phyloP scores from a whole-genome alignment of 2,888 invertebrate species.

The Arrhopalites spinosus region DNA sequence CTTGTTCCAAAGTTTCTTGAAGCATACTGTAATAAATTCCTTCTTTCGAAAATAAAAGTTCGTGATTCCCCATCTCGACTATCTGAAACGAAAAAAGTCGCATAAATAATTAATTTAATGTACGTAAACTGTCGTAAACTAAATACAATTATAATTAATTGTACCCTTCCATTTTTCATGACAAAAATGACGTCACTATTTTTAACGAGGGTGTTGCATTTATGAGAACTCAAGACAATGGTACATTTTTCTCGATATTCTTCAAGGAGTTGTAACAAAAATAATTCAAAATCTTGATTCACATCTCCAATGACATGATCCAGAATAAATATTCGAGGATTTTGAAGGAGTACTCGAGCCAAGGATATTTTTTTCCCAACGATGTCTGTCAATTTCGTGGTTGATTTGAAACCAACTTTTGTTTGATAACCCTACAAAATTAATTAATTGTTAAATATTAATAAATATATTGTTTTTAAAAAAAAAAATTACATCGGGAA shows the following conservation, averaged over 20 bases:
- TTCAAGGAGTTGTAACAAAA: not conserved
- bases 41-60: slow-evolving; percentile 27
- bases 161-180: slow-evolving; percentile 24
- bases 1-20: slow-evolving; percentile 33
- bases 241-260: slow-evolving; percentile 13
- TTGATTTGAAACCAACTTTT: slow-evolving; percentile 15
- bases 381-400: slow-evolving; percentile 3
- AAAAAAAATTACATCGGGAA: slow-evolving; percentile 6
- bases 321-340: slow-evolving; percentile 37
- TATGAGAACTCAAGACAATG: slow-evolving; percentile 8
- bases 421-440: slow-evolving; percentile 38
- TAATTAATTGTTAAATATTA: not conserved
- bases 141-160: not conserved
- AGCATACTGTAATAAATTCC: slow-evolving; percentile 36
- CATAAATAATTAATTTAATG: not conserved
- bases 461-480: not conserved
- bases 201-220: slow-evolving; percentile 20
- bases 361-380: slow-evolving; percentile 40
- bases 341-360: slow-evolving; percentile 40
- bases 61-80: slow-evolving; percentile 41
- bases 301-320: slow-evolving; percentile 38
- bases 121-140: not conserved
- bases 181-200: slow-evolving; percentile 21
- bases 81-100: slow-evolving; percentile 14
- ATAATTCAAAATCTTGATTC: slow-evolving; percentile 23